Percentiles rank a stretch among this genome's conserved stretches.
Conservation (phyloP, 1,140 invertebrate species). For the Battus philenor region DNA sequence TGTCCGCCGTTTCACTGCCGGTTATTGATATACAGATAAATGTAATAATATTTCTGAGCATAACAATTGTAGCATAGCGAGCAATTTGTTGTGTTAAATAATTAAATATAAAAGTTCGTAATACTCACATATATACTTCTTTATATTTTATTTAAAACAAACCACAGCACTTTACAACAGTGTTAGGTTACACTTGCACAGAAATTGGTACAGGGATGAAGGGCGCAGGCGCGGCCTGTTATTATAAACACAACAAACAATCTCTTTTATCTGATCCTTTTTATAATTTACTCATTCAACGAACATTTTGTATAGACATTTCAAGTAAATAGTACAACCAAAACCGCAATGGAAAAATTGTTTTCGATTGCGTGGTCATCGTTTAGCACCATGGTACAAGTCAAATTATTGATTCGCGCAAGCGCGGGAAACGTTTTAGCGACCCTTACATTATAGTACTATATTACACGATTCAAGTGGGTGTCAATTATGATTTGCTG, state of each 20-base stretch:
- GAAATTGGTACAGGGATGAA: slow-evolving; percentile 50
- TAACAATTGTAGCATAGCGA: too few species aligned
- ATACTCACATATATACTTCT: slow-evolving; percentile 53
- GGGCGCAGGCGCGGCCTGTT: slow-evolving; percentile 51
- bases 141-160: slow-evolving; percentile 34
- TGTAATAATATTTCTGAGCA: too few species aligned
- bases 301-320: slow-evolving; percentile 16
- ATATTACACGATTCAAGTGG: slow-evolving; percentile 24
- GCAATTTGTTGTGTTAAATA: background rate
- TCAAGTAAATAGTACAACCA: background rate
- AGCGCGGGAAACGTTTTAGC: slow-evolving; percentile 44
- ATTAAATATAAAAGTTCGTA: background rate
- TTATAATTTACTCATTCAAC: slow-evolving; percentile 23
- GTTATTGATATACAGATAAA: too few species aligned
- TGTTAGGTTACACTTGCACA: slow-evolving; percentile 54
- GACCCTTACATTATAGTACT: slow-evolving; percentile 32
- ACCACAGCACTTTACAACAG: slow-evolving; percentile 49
- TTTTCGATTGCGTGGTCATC: background rate
- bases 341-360: slow-evolving; percentile 25
- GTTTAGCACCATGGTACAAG: slow-evolving; percentile 25
- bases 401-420: slow-evolving; percentile 63
- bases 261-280: slow-evolving; percentile 2
- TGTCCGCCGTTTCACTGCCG: too few species aligned
- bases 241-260: slow-evolving; percentile 30
- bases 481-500: slow-evolving; percentile 14